Evolutionary conservation across 2,888 invertebrate genomes (phyloP).

Genomic region (Sesia apiformis): DNA sequence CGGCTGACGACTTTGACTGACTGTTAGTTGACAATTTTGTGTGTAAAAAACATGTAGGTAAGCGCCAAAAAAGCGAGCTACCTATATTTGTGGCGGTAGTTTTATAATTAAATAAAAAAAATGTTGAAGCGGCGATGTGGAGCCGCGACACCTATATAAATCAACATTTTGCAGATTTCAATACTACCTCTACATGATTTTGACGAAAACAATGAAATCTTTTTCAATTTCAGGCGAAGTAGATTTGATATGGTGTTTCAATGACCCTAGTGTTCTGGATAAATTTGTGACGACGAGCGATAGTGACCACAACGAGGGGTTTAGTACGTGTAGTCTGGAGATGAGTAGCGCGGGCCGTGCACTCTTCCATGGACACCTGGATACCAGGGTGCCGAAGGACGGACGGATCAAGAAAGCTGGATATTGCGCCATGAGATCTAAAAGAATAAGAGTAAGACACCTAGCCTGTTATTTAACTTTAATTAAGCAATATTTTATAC

Average conservation of each 20-base stretch:
- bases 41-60: too few species aligned
- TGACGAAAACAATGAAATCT: too few species aligned
- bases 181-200: too few species aligned
- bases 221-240: slow-evolving; percentile 74
- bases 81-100: too few species aligned
- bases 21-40: too few species aligned
- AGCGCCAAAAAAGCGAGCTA: too few species aligned
- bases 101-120: too few species aligned
- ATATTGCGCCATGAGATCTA: slow-evolving; percentile 85
- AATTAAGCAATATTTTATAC: too few species aligned
- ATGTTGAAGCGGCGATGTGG: too few species aligned
- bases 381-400: slow-evolving; percentile 83
- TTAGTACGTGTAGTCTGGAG: slow-evolving; percentile 81
- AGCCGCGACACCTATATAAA: too few species aligned
- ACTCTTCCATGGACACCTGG: slow-evolving; percentile 81
- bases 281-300: slow-evolving; percentile 85
- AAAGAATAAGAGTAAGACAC: slow-evolving; percentile 75
- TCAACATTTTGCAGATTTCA: too few species aligned
- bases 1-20: too few species aligned
- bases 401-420: slow-evolving; percentile 85
- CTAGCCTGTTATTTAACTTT: neutral
- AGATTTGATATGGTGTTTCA: slow-evolving; percentile 84
- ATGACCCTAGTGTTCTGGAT: slow-evolving; percentile 74
- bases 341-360: slow-evolving; percentile 81
- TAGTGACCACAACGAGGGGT: slow-evolving; percentile 87